These are phyloP conservation scores for Brenthis hecate DNA, from an alignment of 2,888 invertebrate genomes.

Conservation along the genomic window DNA sequence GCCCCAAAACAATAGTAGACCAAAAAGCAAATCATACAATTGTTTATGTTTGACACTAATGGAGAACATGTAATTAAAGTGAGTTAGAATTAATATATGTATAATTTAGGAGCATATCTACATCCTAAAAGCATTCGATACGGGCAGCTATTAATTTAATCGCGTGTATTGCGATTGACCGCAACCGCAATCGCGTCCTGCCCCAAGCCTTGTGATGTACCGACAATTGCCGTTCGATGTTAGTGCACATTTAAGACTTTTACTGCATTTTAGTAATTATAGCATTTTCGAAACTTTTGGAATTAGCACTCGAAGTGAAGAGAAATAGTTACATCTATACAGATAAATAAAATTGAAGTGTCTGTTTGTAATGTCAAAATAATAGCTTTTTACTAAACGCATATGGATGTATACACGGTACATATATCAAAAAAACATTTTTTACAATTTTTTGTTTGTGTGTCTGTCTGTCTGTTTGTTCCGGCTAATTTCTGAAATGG, in stretches of 20 bases:
- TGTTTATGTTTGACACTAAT: neutral
- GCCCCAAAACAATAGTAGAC: too few relatives aligned
- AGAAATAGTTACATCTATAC: too few relatives aligned
- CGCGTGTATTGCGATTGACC: conserved; percentile 35
- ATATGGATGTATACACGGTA: too few relatives aligned
- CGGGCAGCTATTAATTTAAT: conserved; percentile 36
- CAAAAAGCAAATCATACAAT: too few relatives aligned
- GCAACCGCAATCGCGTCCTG: conserved; percentile 33
- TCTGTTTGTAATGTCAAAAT: too few relatives aligned
- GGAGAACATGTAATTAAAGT: conserved; percentile 11
- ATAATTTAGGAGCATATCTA: conserved; percentile 21
- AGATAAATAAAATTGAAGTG: too few relatives aligned
- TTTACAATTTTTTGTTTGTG: too few relatives aligned
- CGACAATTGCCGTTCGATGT: conserved; percentile 18
- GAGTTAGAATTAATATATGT: conserved; percentile 17
- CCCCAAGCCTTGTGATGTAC: conserved; percentile 23
- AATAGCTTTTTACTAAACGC: too few relatives aligned
- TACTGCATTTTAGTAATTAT: neutral
- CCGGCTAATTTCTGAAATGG: too few relatives aligned
- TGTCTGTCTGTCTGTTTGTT: too few relatives aligned
- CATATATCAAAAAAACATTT: too few relatives aligned
- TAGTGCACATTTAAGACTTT: conserved; percentile 19
- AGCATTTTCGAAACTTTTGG: neutral
- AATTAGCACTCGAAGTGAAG: too few relatives aligned
- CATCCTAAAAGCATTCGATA: conserved; percentile 28